These are phyloP conservation scores for Charanyca ferruginea DNA, from an alignment of 2,888 invertebrate genomes.

Conservation along the genomic window DNA sequence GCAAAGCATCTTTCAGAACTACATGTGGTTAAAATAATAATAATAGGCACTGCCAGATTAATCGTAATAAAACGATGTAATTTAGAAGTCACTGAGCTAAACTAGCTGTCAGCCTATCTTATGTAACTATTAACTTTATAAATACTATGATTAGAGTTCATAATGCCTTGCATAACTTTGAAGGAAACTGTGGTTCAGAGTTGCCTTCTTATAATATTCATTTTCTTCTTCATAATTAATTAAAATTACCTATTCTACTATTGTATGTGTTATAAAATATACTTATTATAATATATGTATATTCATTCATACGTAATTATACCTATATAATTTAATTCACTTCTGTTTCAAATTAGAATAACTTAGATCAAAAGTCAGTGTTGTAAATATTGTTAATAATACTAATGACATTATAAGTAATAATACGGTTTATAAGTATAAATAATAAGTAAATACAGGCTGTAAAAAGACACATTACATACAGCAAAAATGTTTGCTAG, in stretches of 20 bases:
- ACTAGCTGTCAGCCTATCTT: conserved; percentile 10
- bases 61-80: conserved; percentile 45
- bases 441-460: conserved; percentile 66
- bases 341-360: conserved; percentile 56
- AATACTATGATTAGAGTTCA: conserved; percentile 5
- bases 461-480: neutral
- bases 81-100: conserved; percentile 19
- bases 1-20: conserved; percentile 41
- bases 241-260: conserved; percentile 27
- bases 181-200: conserved; percentile 30
- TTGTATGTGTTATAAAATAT: conserved; percentile 33
- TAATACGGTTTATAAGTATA: conserved; percentile 59
- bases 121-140: conserved; percentile 14
- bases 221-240: conserved; percentile 35
- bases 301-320: conserved; percentile 30
- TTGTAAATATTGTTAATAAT: conserved; percentile 82
- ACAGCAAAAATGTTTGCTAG: no score
- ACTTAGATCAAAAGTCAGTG: conserved; percentile 68
- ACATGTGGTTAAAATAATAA: conserved; percentile 44
- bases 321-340: conserved; percentile 30
- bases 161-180: conserved; percentile 34
- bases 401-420: conserved; percentile 65
- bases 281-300: conserved; percentile 3
- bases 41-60: conserved; percentile 78
- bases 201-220: conserved; percentile 36